phyloP scores from a whole-genome alignment of 2,113 vertebrate genomes.

The Campylorhamphus procurvoides region DNA sequence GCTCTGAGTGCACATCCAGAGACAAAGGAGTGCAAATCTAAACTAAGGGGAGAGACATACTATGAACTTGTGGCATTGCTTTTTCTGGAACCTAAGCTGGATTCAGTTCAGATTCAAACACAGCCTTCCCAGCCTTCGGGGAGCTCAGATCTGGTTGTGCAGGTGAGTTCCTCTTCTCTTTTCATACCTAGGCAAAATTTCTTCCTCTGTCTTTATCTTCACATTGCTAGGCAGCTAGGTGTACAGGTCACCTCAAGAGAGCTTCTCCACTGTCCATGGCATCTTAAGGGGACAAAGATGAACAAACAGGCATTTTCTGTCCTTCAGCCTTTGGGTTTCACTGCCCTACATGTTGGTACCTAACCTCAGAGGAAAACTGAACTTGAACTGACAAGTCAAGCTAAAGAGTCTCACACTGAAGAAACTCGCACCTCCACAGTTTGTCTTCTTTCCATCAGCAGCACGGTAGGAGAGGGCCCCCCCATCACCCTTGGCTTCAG shows the following conservation, averaged over 20 bases:
- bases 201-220: neutral
- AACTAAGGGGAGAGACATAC: neutral
- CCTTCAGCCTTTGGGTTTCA: neutral
- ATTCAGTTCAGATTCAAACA: neutral
- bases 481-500: neutral
- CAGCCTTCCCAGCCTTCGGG: neutral
- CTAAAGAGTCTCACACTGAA: neutral
- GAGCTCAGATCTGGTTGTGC: neutral
- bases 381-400: neutral
- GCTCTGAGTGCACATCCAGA: neutral
- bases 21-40: neutral
- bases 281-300: neutral
- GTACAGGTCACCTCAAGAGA: neutral
- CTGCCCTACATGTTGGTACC: neutral
- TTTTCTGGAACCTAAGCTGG: neutral
- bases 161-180: neutral
- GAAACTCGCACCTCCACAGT: neutral
- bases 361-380: neutral
- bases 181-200: neutral
- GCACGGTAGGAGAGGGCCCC: fast-evolving
- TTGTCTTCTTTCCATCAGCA: neutral
- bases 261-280: neutral
- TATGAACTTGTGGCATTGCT: neutral
- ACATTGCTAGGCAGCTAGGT: neutral
- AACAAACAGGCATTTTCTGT: neutral